phyloP scores from a whole-genome alignment of 2,113 vertebrate genomes.

The Xerus inauris region DNA sequence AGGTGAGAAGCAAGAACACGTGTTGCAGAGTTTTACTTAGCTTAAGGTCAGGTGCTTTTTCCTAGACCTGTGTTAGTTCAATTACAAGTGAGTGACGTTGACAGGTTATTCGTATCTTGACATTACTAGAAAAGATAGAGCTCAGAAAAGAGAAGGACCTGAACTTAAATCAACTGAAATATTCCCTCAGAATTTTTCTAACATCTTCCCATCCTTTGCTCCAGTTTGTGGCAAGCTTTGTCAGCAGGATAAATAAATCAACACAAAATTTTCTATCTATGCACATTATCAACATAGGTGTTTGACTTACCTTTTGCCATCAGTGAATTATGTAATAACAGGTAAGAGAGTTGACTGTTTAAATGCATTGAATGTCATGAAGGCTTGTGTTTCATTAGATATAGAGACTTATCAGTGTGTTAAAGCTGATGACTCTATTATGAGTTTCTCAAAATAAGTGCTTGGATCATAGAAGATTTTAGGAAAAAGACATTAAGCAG shows the following conservation, averaged over 20 bases:
- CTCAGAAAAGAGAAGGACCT: background rate
- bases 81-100: background rate
- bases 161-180: background rate
- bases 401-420: background rate
- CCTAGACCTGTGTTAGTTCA: background rate
- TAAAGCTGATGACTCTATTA: background rate
- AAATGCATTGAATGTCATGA: background rate
- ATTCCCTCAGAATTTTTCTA: background rate
- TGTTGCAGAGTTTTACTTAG: conserved; percentile 5
- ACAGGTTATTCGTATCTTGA: background rate
- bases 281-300: background rate
- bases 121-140: background rate
- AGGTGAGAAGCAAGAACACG: background rate
- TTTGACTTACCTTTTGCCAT: background rate
- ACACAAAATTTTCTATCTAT: background rate
- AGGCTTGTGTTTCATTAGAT: conserved; percentile 21
- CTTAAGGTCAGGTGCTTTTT: background rate
- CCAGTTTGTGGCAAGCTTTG: background rate
- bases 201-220: background rate
- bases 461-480: background rate
- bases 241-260: conserved; percentile 5
- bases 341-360: background rate
- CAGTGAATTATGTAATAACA: background rate
- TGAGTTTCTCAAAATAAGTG: background rate
- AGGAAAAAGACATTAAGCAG: background rate